A percentile compares a stretch with the other conserved stretches of the same genome.
These are phyloP conservation scores for Euproctis similis DNA, from an alignment of 2,888 invertebrate genomes.

Conservation along the genomic window DNA sequence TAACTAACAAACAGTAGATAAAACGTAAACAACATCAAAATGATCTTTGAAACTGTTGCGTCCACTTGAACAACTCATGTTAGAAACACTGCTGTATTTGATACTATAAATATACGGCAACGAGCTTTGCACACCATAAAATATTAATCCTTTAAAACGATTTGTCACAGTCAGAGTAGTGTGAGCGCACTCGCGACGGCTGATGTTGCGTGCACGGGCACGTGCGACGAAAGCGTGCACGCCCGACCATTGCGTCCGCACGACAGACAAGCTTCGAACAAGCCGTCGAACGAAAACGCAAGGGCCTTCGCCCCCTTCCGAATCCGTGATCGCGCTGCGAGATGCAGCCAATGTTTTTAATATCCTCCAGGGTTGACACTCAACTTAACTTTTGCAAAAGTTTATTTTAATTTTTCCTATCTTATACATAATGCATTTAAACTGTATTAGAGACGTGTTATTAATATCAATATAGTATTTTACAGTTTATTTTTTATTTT, in stretches of 20 bases:
- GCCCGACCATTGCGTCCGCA: slow-evolving; percentile 62
- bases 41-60: slow-evolving; percentile 35
- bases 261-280: slow-evolving; percentile 68
- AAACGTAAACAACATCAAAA: slow-evolving; percentile 57
- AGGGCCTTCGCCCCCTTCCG: slow-evolving; percentile 71
- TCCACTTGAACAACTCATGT: slow-evolving; percentile 49
- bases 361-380: slow-evolving; percentile 41
- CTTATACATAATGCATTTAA: too few species aligned
- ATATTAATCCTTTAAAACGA: slow-evolving; percentile 52
- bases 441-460: too few species aligned
- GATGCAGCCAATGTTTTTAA: slow-evolving; percentile 70
- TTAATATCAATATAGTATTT: too few species aligned
- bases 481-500: too few species aligned
- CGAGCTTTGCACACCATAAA: slow-evolving; percentile 55
- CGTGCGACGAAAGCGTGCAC: slow-evolving; percentile 53
- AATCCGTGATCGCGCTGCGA: slow-evolving; percentile 65
- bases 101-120: slow-evolving; percentile 46
- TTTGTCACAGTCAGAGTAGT: slow-evolving; percentile 48
- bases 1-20: slow-evolving; percentile 49
- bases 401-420: too few species aligned
- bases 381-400: too few species aligned
- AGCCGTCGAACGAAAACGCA: slow-evolving; percentile 49
- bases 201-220: slow-evolving; percentile 34
- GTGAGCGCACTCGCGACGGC: slow-evolving; percentile 26
- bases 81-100: slow-evolving; percentile 31